Conservation (phyloP, 2,113 vertebrate species). For the Monarcha castaneiventris region DNA sequence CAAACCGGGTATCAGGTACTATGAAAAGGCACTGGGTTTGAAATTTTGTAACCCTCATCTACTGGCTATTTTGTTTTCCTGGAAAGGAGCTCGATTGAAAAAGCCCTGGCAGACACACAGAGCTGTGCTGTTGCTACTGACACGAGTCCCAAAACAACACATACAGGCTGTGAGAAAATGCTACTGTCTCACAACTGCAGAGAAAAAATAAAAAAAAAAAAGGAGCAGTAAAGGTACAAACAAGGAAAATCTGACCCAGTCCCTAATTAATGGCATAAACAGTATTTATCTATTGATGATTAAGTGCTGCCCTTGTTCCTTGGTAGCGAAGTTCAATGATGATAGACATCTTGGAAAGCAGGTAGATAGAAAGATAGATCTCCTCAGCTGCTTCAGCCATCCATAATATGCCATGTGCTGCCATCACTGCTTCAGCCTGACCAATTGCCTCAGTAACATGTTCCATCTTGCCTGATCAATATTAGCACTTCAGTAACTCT, state of each 20-base stretch:
- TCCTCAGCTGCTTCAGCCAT: neutral
- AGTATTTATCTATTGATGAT: conserved; percentile 28
- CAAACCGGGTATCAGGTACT: neutral
- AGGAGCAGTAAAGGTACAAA: neutral
- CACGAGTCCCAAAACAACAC: conserved; percentile 31
- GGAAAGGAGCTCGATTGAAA: conserved; percentile 24
- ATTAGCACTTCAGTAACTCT: neutral
- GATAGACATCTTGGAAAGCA: conserved; percentile 22
- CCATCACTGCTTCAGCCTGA: conserved; percentile 10
- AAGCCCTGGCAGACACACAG: conserved; percentile 39
- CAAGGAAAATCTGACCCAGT: neutral
- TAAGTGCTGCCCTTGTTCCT: neutral
- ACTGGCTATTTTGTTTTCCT: conserved; percentile 8
- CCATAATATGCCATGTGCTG: conserved; percentile 33
- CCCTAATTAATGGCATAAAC: neutral
- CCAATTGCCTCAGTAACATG: conserved; percentile 20
- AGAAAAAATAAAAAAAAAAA: no score
- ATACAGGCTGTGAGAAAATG: conserved; percentile 40
- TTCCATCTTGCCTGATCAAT: conserved; percentile 48
- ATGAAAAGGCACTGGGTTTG: neutral
- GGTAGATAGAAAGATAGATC: conserved; percentile 45
- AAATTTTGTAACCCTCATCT: neutral
- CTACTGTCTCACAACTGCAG: neutral
- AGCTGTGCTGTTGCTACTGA: conserved; percentile 35
- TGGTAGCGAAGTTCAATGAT: neutral